Conservation (phyloP, 2,113 vertebrate genomes). For the Perca flavescens region DNA sequence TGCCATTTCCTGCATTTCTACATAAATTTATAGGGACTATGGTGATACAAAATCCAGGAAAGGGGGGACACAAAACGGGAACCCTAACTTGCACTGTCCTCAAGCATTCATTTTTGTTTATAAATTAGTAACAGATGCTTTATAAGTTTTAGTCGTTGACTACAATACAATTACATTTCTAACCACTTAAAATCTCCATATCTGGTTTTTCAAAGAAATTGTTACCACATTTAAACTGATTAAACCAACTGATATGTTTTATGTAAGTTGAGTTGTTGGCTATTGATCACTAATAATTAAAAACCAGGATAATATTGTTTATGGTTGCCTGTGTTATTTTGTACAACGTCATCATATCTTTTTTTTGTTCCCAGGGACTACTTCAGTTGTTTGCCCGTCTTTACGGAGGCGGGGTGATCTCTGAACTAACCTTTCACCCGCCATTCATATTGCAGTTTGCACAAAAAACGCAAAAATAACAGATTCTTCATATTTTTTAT, state of each 20-base stretch:
- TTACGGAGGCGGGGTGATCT: neutral
- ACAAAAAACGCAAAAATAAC: no score
- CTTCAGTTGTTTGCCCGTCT: neutral
- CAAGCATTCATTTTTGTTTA: neutral
- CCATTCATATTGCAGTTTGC: neutral
- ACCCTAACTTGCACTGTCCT: no score
- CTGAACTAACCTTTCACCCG: conserved; percentile 6
- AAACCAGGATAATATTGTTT: neutral
- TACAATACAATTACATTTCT: neutral
- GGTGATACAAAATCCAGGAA: no score
- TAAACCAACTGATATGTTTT: neutral
- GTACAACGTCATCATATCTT: neutral
- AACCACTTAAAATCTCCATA: neutral
- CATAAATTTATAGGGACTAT: no score
- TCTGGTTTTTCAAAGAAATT: neutral
- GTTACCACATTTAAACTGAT: no score
- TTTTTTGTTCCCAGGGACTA: neutral
- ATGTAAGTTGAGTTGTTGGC: neutral
- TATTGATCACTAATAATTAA: neutral
- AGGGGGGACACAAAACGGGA: no score
- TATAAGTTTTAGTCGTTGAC: neutral
- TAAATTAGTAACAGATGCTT: neutral
- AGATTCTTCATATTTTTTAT: neutral
- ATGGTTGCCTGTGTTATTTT: neutral
- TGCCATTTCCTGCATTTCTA: no score